Base-by-base conservation (phyloP, 1,140 invertebrate genomes). In the Globodera rostochiensis region DNA sequence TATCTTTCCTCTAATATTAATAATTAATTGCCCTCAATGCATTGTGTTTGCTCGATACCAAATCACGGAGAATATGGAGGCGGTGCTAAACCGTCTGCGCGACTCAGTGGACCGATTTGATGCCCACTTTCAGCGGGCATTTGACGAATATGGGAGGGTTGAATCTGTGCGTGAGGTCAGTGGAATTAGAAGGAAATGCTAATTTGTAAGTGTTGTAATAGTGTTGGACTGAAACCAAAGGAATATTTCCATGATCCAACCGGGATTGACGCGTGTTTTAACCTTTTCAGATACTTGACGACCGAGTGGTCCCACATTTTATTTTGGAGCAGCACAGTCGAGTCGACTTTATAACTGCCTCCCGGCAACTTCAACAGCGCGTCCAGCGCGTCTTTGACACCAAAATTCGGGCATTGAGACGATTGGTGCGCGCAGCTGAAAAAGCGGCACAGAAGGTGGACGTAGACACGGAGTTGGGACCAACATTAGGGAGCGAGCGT, bases 261-360 rank as follows among this genome's bases (percentile, higher is more conserved):
- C 36, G 36, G 36, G 1, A 36, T 36, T 36, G 36, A 36, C 36
- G 36, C 36, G 36, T 2, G 36, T 36, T 36, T 36, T 36, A 36
- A 36, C 15, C 15, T 8, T 13, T 53, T 53, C 53, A 64, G 57
- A 11, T 71, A 4, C 21, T 71, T 47, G 69, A 71, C 8, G 69
- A 71, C 46, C 11, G 19, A 45, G 25, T 71, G n/a, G 9, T 71
- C 25, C 57, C 57, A 19, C 15, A 47, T 46, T 79, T 80, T 47
- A 49, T 13, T 11, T 15, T 80, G 49, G 74, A 80, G 25, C 11
- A 46, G 15, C 64, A 80, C 19, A 67, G 64, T 47, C 79, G 79
- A 4, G 36, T 36, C 7, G 80, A 80, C 19, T 71, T 71, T 47
- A 21, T 47, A 21, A 21, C 5, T 21, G 69, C 69, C 11, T 36